These are phyloP conservation scores for Monopterus albus DNA, from an alignment of 2,113 vertebrate genomes.

Conservation along the genomic window DNA sequence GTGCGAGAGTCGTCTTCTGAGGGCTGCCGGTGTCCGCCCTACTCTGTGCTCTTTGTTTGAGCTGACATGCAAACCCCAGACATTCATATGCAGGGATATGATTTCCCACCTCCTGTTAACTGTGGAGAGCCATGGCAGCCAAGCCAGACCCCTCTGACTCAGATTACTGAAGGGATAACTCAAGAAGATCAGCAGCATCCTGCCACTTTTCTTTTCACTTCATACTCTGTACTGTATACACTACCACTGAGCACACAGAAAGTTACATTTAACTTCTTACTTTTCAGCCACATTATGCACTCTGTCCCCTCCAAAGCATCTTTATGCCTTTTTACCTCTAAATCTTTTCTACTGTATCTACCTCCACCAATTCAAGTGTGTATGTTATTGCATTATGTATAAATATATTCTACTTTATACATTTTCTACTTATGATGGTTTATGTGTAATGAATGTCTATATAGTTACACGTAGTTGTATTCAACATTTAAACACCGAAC, in stretches of 20 bases:
- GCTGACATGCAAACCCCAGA: constrained; percentile 4
- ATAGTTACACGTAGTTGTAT: constrained; percentile 50
- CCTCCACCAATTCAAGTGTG: constrained; percentile 77
- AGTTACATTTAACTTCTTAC: constrained; percentile 49
- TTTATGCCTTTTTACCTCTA: constrained; percentile 73
- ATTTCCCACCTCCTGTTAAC: constrained; percentile 21
- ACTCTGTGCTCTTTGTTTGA: constrained; percentile 86
- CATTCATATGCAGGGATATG: constrained; percentile 23
- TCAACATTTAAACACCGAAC: constrained; percentile 28
- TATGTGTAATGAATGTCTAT: constrained; percentile 59
- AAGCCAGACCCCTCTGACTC: constrained; percentile 40
- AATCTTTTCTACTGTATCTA: constrained; percentile 82
- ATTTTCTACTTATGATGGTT: constrained; percentile 73
- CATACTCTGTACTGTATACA: constrained; percentile 66
- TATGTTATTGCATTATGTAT: constrained; percentile 74
- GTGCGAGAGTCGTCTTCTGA: constrained; percentile 80
- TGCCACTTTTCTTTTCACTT: constrained; percentile 66
- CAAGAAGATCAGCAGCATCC: constrained; percentile 73
- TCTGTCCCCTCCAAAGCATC: constrained; percentile 67
- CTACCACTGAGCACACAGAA: constrained; percentile 57
- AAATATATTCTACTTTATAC: constrained; percentile 79
- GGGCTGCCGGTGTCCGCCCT: constrained; percentile 81
- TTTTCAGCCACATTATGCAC: constrained; percentile 52
- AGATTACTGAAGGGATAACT: constrained; percentile 60
- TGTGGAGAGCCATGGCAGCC: constrained; percentile 46